Base-by-base conservation (phyloP, 2,888 invertebrate genomes). In the Axea sp. region DNA sequence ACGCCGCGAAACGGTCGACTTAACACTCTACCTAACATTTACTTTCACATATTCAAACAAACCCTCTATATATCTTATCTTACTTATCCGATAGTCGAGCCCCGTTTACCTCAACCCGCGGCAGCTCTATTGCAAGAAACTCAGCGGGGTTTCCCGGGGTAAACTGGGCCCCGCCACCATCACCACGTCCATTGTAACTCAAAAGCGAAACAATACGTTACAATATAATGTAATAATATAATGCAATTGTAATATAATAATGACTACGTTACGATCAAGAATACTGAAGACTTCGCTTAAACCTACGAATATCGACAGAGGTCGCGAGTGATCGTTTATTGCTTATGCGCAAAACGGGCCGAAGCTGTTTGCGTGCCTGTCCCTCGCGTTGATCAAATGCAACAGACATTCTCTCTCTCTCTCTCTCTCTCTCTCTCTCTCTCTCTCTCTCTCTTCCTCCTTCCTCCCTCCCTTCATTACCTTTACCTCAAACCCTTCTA, bases 1-100 rank as follows among this genome's bases (percentile, higher is more conserved):
- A 82, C 81, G 83, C 83, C 80, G 81, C 81, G 79, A 83, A 84
- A 81, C 81, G 81, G 83, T 86, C 84, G 83, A 83, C 83, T 82
- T 82, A 83, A 83, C 83, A 80, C 81, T 81, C 80, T 53, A 83
- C 79, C 81, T 81, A 81, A 77, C 73, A 75, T 76, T 77, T 78
- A 76, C 74, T 76, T 77, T 76, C 73, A 75, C 73, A 76, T 75
- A 72, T 67, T 55, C 57, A 73, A 76, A 76, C 59, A 62, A n/a
- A n/a, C n/a, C n/a, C 76, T 55, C 49, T 67, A 64, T 64, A 72
- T 41, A 55, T 55, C 60, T 74, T 57, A 67, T 6, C 43, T 73
- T 68, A 47, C 37, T 26, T 5, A 8, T 9, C 3, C 41, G 28
- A 14, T 30, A n/a, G 30, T 4, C 19, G 59, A 62, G 69, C 43